Conservation (phyloP, 1,140 invertebrate species). For the Plodia interpunctella region DNA sequence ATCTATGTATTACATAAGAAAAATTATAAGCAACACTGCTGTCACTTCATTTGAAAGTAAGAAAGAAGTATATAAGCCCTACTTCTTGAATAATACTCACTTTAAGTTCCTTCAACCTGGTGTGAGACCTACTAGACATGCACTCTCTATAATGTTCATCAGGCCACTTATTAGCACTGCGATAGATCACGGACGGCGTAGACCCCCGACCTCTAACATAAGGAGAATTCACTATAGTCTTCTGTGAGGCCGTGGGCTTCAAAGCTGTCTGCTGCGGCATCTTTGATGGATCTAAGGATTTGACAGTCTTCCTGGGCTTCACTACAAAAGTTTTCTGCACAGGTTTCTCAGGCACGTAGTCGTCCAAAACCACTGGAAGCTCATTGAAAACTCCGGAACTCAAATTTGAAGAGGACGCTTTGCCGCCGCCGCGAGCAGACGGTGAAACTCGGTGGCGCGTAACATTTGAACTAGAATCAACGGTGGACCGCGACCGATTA, state of each 20-base stretch:
- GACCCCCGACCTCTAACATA: constrained; percentile 31
- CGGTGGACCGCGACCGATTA: constrained; percentile 31
- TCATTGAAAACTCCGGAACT: constrained; percentile 47
- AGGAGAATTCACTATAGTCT: neutral
- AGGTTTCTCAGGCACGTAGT: constrained; percentile 42
- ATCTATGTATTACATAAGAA: neutral
- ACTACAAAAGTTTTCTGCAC: constrained; percentile 33
- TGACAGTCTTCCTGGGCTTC: constrained; percentile 54
- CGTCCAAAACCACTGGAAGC: constrained; percentile 54
- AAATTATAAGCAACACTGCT: no score
- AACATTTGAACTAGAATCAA: constrained; percentile 38
- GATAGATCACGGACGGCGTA: constrained; percentile 33
- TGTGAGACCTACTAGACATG: constrained; percentile 55
- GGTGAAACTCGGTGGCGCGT: constrained; percentile 41
- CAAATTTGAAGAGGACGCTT: constrained; percentile 48
- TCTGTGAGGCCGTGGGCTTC: neutral
- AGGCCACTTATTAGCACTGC: constrained; percentile 30
- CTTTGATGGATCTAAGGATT: constrained; percentile 40
- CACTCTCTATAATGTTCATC: constrained; percentile 41
- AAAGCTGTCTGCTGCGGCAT: constrained; percentile 26
- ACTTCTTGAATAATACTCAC: constrained; percentile 30
- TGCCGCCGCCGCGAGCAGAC: constrained; percentile 48
- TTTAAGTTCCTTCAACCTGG: constrained; percentile 55
- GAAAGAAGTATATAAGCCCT: no score
- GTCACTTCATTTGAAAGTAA: no score